Conservation (phyloP, 1,140 invertebrate species). For the Bombus haemorrhoidalis region DNA sequence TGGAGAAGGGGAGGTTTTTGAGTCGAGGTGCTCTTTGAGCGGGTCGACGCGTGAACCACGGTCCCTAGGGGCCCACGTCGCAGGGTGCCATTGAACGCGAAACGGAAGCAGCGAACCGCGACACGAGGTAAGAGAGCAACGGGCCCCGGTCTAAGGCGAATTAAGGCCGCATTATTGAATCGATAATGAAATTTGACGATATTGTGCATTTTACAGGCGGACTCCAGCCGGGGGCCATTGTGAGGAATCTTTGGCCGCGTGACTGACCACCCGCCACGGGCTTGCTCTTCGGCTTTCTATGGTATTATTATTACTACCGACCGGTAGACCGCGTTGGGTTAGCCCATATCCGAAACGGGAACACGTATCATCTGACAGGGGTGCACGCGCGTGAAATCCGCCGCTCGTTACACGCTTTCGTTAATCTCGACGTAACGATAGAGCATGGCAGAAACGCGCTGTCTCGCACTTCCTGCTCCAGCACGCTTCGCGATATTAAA, state of each 20-base stretch:
- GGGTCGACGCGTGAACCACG: conserved; percentile 35
- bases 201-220: conserved; percentile 80
- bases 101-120: conserved; percentile 45
- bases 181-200: conserved; percentile 83
- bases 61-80: conserved; percentile 51
- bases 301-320: conserved; percentile 61
- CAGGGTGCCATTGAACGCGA: conserved; percentile 57
- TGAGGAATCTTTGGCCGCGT: conserved; percentile 74
- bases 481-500: conserved; percentile 30
- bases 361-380: conserved; percentile 52
- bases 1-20: too few relatives aligned
- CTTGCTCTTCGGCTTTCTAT: conserved; percentile 39
- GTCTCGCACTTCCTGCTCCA: conserved; percentile 9
- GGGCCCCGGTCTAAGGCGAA: conserved; percentile 63
- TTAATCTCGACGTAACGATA: conserved; percentile 66
- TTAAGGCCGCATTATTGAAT: conserved; percentile 81
- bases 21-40: conserved; percentile 2
- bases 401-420: conserved; percentile 70
- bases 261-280: conserved; percentile 65
- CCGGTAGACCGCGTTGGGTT: conserved; percentile 2
- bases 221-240: conserved; percentile 67
- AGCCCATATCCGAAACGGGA: conserved; percentile 48
- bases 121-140: conserved; percentile 41
- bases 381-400: conserved; percentile 75
- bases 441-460: conserved; percentile 11